phyloP scores from a whole-genome alignment of 2,113 vertebrate genomes.

The Camelus bactrianus region DNA sequence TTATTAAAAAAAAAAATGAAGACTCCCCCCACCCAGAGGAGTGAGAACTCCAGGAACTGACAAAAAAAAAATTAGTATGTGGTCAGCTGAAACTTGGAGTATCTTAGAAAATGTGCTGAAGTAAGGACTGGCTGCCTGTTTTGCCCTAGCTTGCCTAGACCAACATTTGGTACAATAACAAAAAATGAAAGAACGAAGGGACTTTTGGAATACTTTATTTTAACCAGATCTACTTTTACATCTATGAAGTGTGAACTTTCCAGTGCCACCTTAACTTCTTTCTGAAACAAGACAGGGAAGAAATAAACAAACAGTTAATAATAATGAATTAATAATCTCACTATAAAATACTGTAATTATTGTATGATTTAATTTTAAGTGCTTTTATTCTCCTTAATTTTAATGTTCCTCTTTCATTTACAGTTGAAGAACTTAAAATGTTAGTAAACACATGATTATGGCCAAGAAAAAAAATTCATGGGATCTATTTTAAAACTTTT shows the following conservation, averaged over 20 bases:
- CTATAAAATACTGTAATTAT: neutral
- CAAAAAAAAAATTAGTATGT: constrained; percentile 18
- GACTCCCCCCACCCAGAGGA: neutral
- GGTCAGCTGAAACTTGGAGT: neutral
- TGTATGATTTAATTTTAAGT: constrained; percentile 14
- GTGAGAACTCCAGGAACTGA: neutral
- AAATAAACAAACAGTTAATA: neutral
- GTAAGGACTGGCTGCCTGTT: neutral
- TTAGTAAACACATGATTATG: neutral
- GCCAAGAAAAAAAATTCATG: neutral
- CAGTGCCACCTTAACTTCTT: neutral
- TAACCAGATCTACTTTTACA: neutral
- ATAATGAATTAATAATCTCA: neutral
- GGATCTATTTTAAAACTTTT: neutral
- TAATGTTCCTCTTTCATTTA: constrained; percentile 31
- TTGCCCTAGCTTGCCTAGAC: neutral
- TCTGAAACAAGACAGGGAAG: neutral
- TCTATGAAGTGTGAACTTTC: neutral
- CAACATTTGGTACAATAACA: neutral
- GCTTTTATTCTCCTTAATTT: neutral
- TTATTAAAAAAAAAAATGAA: neutral
- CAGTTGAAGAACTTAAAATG: neutral
- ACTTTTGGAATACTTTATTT: neutral
- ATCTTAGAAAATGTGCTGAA: neutral
- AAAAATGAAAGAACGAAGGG: neutral